Conservation (phyloP, 2,113 vertebrate species). For the Triplophysa siluroides region DNA sequence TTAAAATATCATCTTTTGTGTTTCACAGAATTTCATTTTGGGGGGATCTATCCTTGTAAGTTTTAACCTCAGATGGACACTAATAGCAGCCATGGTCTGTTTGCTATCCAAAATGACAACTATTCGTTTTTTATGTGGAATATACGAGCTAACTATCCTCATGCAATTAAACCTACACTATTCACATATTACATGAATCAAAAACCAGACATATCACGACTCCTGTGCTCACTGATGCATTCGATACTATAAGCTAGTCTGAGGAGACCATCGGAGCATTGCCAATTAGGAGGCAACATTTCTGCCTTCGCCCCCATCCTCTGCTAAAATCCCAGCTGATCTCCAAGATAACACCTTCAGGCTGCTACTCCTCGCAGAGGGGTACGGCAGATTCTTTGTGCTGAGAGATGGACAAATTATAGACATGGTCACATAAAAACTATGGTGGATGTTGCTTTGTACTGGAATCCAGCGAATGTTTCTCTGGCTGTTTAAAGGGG, state of each 20-base stretch:
- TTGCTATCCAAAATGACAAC: too few relatives aligned
- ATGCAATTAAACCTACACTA: not conserved
- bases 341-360: not conserved
- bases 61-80: too few relatives aligned
- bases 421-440: slow-evolving; percentile 19
- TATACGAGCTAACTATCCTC: slow-evolving; percentile 1
- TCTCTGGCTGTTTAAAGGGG: slow-evolving; percentile 32
- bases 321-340: not conserved
- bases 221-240: not conserved
- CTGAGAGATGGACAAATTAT: slow-evolving; percentile 13
- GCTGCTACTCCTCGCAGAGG: slow-evolving; percentile 8
- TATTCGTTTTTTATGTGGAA: not conserved
- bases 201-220: not conserved
- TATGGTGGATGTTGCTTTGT: not conserved
- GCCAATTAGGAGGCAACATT: not conserved
- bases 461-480: slow-evolving; percentile 2
- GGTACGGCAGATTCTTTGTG: not conserved
- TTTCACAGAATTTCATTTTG: too few relatives aligned
- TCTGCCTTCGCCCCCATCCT: not conserved
- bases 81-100: too few relatives aligned
- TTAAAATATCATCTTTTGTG: too few relatives aligned
- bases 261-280: not conserved
- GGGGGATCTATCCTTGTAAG: too few relatives aligned
- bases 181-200: slow-evolving; percentile 16
- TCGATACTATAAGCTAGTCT: not conserved